These are phyloP conservation scores for Andrena marginata DNA, from an alignment of 2,888 invertebrate species.

Conservation along the genomic window DNA sequence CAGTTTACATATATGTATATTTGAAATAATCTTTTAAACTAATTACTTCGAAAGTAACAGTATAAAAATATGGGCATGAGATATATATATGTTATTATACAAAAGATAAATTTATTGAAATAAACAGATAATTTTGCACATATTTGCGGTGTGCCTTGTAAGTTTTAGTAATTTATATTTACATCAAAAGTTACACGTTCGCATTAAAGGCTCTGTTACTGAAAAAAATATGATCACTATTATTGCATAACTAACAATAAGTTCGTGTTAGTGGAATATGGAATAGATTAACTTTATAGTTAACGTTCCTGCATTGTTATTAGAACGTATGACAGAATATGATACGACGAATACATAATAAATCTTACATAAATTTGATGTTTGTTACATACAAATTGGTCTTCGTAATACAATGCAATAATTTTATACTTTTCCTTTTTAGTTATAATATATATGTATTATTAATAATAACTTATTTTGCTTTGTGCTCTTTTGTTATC, in stretches of 20 bases:
- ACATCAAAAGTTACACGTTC: conserved; percentile 1
- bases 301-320: not conserved
- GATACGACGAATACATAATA: not conserved
- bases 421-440: not conserved
- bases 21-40: not conserved
- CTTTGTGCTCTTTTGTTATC: not conserved
- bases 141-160: conserved; percentile 10
- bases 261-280: not conserved
- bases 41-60: not conserved
- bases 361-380: not conserved
- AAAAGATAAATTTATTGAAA: conserved; percentile 10
- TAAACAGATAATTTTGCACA: not conserved
- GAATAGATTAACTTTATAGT: conserved; percentile 11
- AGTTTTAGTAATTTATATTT: not conserved
- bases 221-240: not conserved
- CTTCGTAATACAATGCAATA: not conserved
- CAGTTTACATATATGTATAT: not conserved
- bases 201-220: not conserved
- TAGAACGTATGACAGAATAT: conserved; percentile 1
- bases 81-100: not conserved
- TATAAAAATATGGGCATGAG: conserved; percentile 11
- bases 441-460: not conserved
- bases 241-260: not conserved
- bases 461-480: not conserved
- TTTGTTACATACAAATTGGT: not conserved